Evolutionary conservation across 1,140 invertebrate species (phyloP).

Genomic region (Leptinotarsa undecemlineata): DNA sequence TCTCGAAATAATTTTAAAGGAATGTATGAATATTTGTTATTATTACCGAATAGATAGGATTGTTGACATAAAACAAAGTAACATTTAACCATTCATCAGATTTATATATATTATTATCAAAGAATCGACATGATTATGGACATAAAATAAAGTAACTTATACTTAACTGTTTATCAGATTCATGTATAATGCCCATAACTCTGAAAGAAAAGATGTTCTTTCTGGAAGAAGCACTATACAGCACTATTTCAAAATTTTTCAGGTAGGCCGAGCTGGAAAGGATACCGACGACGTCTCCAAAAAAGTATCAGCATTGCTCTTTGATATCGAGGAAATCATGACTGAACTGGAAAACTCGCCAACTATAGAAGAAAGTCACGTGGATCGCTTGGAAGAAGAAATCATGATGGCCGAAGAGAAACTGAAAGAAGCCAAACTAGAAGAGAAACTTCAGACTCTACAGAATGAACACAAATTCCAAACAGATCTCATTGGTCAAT

Average conservation of each 20-base stretch:
- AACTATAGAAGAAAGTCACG: slow-evolving; percentile 70
- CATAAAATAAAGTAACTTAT: too few relatives aligned
- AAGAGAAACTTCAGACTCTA: slow-evolving; percentile 72
- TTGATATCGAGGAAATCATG: slow-evolving; percentile 79
- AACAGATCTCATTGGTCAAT: slow-evolving; percentile 78
- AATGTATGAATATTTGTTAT: too few relatives aligned
- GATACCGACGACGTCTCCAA: slow-evolving; percentile 76
- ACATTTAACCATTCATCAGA: too few relatives aligned
- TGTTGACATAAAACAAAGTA: too few relatives aligned
- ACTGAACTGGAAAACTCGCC: slow-evolving; percentile 77
- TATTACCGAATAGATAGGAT: too few relatives aligned
- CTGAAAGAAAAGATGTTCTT: too few relatives aligned
- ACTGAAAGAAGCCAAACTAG: slow-evolving; percentile 74
- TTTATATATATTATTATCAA: too few relatives aligned
- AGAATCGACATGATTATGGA: too few relatives aligned
- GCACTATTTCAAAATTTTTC: slow-evolving; percentile 45
- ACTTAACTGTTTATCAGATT: too few relatives aligned
- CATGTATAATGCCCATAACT: too few relatives aligned
- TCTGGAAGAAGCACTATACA: slow-evolving; percentile 25
- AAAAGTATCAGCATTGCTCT: slow-evolving; percentile 79
- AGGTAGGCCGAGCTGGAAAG: slow-evolving; percentile 87
- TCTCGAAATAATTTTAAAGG: too few relatives aligned
- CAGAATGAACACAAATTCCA: slow-evolving; percentile 74
- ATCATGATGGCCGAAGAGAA: slow-evolving; percentile 74
- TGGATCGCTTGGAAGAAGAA: slow-evolving; percentile 75